Evolutionary conservation across 2,113 vertebrate species (phyloP).

Genomic region (Cynoglossus semilaevis): DNA sequence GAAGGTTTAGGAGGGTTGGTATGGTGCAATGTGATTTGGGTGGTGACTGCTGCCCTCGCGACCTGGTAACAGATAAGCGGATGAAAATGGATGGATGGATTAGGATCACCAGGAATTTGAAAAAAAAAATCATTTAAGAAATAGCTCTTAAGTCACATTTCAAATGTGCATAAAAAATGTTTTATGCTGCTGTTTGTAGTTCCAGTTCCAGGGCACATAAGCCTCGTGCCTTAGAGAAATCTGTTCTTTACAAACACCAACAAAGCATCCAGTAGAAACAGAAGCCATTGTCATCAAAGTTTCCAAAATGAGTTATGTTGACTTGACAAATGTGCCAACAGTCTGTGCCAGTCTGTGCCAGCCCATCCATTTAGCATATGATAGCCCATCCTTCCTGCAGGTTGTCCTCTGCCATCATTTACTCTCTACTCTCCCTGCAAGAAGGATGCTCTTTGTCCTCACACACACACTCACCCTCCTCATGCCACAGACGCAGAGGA

Average conservation of each 20-base stretch:
- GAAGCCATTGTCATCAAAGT: slow-evolving; percentile 12
- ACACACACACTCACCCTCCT: slow-evolving; percentile 1
- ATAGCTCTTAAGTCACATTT: too few relatives aligned
- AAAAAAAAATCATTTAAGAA: too few relatives aligned
- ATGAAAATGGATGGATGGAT: too few relatives aligned
- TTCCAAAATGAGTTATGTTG: slow-evolving; percentile 33
- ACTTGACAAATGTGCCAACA: slow-evolving; percentile 48
- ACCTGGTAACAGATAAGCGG: too few relatives aligned
- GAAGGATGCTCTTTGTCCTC: slow-evolving; percentile 62
- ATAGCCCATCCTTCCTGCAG: slow-evolving; percentile 60
- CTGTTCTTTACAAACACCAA: slow-evolving; percentile 6
- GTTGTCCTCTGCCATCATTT: slow-evolving; percentile 71
- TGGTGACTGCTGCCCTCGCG: too few relatives aligned
- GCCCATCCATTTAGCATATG: slow-evolving; percentile 57
- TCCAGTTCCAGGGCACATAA: too few relatives aligned
- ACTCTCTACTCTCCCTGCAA: slow-evolving; percentile 53
- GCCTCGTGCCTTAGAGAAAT: not conserved
- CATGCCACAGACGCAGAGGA: slow-evolving; percentile 47
- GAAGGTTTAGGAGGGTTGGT: too few relatives aligned
- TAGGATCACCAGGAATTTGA: too few relatives aligned
- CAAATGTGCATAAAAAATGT: too few relatives aligned
- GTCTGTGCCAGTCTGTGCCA: slow-evolving; percentile 51
- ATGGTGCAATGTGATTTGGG: too few relatives aligned
- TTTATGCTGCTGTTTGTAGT: too few relatives aligned
- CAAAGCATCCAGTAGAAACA: not conserved